Base-by-base conservation (phyloP, 2,113 vertebrate species). In the Apistogramma diplotaenia region DNA sequence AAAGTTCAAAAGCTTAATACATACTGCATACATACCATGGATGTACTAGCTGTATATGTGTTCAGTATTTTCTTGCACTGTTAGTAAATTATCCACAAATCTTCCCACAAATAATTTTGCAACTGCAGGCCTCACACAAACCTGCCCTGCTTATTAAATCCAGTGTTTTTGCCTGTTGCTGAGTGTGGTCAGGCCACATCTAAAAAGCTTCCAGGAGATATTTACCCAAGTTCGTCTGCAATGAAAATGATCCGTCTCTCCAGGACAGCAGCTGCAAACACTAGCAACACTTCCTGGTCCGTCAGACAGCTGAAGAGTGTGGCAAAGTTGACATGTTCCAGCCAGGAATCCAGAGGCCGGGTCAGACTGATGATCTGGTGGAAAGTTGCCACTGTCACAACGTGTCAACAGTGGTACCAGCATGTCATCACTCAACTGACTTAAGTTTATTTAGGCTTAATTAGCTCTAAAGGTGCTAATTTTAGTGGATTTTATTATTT, bases 221-320 rank as follows among this genome's bases (percentile, higher is more conserved):
- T 40, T 8, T 89, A 99, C 98, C 98, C 96, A 58, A 99, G 96
- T 77, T 97, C 98, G 62, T 98, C 95, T 0, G 98, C 97, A 53
- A 99, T 92, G 89, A 99, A 98, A 74, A 99, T 85, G 85, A 99
- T 97, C 29, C 97, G 95, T 57, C 98, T 94, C 93, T 99, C 98
- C 85, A 99, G 49, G 35, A 96, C 93, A 0, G 96, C 94, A 0
- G 98, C 96, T 8, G 96, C 96, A 1, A 99, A 99, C 89, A 99
- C 96, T 86, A 93, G 86, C 19, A 99, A 84, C 81, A 99, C 96
- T 86, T 97, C 96, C 7, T 93, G 81, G 10, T 96, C 94, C 0
- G 83, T 94, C 90, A 99, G 96, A 56, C 96, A 95, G 35, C 76
- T 35, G 54, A 98, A 95, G 19, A 99, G 94, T 3, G 91, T 96